Percentiles rank a stretch among this genome's conserved stretches.
Conservation (phyloP, 2,888 invertebrate species). For the Carcina quercana region DNA sequence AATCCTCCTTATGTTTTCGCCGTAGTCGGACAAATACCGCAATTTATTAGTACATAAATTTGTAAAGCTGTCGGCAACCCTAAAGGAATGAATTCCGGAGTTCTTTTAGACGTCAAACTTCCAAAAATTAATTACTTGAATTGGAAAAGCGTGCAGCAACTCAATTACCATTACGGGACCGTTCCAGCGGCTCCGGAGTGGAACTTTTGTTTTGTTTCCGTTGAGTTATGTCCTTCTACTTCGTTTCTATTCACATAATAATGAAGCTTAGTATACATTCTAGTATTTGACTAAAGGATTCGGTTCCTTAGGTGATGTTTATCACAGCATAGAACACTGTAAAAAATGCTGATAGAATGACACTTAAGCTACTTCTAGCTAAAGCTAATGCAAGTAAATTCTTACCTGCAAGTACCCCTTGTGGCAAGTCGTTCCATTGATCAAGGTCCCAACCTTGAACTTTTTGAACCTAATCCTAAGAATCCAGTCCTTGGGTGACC, state of each 20-base stretch:
- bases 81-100: slow-evolving; percentile 16
- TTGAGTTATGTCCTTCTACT: neutral
- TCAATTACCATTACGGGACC: slow-evolving; percentile 26
- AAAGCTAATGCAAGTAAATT: neutral
- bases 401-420: slow-evolving; percentile 91
- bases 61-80: too few relatives aligned
- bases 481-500: slow-evolving; percentile 93
- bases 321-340: too few relatives aligned
- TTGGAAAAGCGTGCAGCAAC: slow-evolving; percentile 34
- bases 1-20: too few relatives aligned
- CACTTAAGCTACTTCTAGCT: too few relatives aligned
- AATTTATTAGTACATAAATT: too few relatives aligned
- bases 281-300: too few relatives aligned
- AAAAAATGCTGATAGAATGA: too few relatives aligned
- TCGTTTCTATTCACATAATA: neutral
- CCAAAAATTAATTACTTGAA: slow-evolving; percentile 51
- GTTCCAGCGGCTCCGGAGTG: slow-evolving; percentile 23
- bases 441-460: slow-evolving; percentile 91
- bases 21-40: too few relatives aligned
- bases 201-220: slow-evolving; percentile 5
- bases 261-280: too few relatives aligned
- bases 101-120: slow-evolving; percentile 33
- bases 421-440: slow-evolving; percentile 91
- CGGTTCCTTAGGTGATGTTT: too few relatives aligned
- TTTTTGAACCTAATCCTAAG: slow-evolving; percentile 92